These are phyloP conservation scores for Danionella cerebrum DNA, from an alignment of 2,113 vertebrate genomes.

Conservation along the genomic window DNA sequence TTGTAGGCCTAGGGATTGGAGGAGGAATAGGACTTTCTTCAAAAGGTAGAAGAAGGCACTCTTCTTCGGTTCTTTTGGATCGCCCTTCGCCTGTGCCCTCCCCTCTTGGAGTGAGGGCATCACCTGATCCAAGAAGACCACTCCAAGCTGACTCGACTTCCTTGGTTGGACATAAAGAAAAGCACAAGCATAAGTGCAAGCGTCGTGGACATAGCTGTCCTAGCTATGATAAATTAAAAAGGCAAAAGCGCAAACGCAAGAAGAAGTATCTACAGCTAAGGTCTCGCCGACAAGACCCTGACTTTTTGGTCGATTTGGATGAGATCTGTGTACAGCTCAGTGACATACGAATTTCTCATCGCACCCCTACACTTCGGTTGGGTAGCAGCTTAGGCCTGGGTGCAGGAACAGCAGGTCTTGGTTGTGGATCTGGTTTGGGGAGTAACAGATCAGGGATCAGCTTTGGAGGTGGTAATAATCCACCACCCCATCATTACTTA, in stretches of 20 bases:
- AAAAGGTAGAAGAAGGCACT: slow-evolving; percentile 73
- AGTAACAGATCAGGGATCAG: slow-evolving; percentile 44
- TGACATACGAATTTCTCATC: slow-evolving; percentile 89
- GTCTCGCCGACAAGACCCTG: slow-evolving; percentile 81
- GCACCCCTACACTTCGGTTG: slow-evolving; percentile 67
- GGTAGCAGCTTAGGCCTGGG: slow-evolving; percentile 53
- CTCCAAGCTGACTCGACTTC: slow-evolving; percentile 58
- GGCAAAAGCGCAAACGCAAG: slow-evolving; percentile 95
- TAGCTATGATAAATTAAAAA: slow-evolving; percentile 90
- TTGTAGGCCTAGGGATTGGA: slow-evolving; percentile 68
- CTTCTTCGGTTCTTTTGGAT: slow-evolving; percentile 70
- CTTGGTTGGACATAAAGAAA: slow-evolving; percentile 80
- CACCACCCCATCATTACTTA: slow-evolving; percentile 83
- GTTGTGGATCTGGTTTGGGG: slow-evolving; percentile 44
- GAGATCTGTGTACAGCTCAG: slow-evolving; percentile 83
- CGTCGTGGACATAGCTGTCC: slow-evolving; percentile 85
- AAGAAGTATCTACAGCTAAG: slow-evolving; percentile 93
- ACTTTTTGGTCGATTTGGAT: slow-evolving; percentile 87
- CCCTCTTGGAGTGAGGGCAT: slow-evolving; percentile 57
- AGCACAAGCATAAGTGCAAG: slow-evolving; percentile 97
- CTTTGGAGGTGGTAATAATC: slow-evolving; percentile 61
- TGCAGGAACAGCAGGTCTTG: slow-evolving; percentile 39
- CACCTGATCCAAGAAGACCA: slow-evolving; percentile 69
- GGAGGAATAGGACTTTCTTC: slow-evolving; percentile 56
- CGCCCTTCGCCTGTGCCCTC: slow-evolving; percentile 77